Evolutionary conservation across 2,797 vertebrate genomes (phyloP).

Genomic region (Eurystomus glaucurus): DNA sequence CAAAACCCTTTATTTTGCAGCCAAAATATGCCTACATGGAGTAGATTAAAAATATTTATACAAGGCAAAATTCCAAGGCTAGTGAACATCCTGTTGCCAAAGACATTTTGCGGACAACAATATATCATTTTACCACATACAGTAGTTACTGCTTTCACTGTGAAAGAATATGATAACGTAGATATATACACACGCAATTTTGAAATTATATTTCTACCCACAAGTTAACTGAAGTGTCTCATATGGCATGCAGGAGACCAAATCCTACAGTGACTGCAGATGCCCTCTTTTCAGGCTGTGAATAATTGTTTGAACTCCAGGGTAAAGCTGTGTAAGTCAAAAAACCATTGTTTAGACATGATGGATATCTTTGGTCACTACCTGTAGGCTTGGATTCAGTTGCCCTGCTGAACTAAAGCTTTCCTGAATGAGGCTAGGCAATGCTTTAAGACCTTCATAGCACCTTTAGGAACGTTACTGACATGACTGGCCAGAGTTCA

Average conservation of each 20-base stretch:
- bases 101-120: conserved; percentile 70
- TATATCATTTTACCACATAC: conserved; percentile 80
- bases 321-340: background rate
- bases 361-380: background rate
- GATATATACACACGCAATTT: conserved; percentile 38
- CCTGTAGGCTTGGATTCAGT: background rate
- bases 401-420: background rate
- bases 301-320: background rate
- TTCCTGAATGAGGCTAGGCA: background rate
- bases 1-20: conserved; percentile 72
- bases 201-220: conserved; percentile 52
- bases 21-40: conserved; percentile 81
- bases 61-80: conserved; percentile 79
- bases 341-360: background rate
- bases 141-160: conserved; percentile 72
- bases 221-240: conserved; percentile 28
- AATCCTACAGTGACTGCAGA: background rate
- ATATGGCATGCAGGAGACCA: background rate
- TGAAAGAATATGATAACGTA: conserved; percentile 53
- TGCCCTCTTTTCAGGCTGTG: background rate
- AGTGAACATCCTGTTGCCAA: conserved; percentile 79
- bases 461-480: background rate
- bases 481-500: background rate
- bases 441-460: background rate
- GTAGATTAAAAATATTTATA: conserved; percentile 82